phyloP scores from a whole-genome alignment of 2,797 vertebrate genomes.

The Mormyrops attenuatus region DNA sequence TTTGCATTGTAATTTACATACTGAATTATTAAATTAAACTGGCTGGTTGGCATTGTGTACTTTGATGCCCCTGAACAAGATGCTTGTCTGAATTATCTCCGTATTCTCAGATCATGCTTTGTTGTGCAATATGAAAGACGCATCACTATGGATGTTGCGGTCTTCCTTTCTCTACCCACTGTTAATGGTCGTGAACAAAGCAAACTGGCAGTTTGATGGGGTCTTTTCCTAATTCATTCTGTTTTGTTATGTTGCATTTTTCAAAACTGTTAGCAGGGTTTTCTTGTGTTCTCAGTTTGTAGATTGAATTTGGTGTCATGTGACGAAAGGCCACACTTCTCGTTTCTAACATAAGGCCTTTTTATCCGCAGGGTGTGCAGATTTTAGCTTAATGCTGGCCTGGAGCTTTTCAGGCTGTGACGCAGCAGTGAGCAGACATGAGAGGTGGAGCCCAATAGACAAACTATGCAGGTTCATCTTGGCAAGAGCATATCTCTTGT shows the following conservation, averaged over 20 bases:
- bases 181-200: background rate
- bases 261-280: background rate
- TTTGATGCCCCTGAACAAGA: background rate
- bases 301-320: background rate
- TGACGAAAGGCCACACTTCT: background rate
- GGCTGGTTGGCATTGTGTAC: constrained; percentile 45
- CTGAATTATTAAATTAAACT: constrained; percentile 55
- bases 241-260: background rate
- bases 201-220: background rate
- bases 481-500: background rate
- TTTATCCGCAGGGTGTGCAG: background rate
- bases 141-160: background rate
- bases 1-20: constrained; percentile 44
- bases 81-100: background rate
- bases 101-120: background rate
- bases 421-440: background rate
- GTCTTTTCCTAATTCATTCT: background rate
- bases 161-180: background rate
- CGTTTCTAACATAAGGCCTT: background rate
- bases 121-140: background rate
- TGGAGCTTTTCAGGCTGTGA: background rate
- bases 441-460: background rate
- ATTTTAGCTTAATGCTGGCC: background rate
- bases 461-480: background rate
- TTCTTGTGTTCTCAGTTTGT: background rate